Conservation (phyloP, 2,113 vertebrate species). For the Hemiscyllium ocellatum region DNA sequence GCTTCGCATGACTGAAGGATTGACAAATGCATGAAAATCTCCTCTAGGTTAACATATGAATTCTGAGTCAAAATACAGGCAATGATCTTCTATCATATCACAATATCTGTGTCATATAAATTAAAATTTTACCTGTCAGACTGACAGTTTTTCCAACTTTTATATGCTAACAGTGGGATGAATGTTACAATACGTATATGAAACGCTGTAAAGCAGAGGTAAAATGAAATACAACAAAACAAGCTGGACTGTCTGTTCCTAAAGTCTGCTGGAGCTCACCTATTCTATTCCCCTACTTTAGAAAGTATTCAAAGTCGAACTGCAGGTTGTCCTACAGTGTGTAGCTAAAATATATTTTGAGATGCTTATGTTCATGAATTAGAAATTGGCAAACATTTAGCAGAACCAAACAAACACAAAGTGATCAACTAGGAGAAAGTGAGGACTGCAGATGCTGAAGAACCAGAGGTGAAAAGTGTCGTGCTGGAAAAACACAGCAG, state of each 20-base stretch:
- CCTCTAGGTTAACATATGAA: neutral
- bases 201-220: neutral
- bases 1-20: neutral
- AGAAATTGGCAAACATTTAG: neutral
- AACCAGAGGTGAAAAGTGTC: no score
- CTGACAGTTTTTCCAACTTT: neutral
- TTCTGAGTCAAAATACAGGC: neutral
- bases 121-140: neutral
- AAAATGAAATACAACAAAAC: neutral
- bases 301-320: neutral
- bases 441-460: no score
- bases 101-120: neutral
- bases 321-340: neutral
- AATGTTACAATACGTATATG: neutral
- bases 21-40: neutral
- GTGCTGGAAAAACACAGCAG: no score
- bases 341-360: neutral
- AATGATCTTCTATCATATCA: neutral
- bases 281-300: neutral
- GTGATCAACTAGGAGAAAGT: neutral
- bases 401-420: neutral
- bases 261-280: neutral
- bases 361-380: neutral
- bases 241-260: neutral
- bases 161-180: neutral